phyloP scores from a whole-genome alignment of 1,140 invertebrate genomes.

The Antheraea pernyi region DNA sequence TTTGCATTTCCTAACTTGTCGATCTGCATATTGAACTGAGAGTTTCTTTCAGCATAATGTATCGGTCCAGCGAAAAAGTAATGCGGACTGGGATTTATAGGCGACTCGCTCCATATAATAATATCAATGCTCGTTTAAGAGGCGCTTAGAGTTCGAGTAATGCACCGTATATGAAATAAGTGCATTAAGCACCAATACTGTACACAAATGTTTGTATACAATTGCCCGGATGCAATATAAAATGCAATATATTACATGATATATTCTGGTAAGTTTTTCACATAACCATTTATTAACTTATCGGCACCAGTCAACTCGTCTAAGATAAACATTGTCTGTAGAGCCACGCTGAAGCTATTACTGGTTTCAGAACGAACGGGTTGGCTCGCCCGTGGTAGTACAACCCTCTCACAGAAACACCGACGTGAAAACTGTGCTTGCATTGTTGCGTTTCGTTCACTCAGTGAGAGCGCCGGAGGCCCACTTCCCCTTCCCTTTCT shows the following conservation, averaged over 20 bases:
- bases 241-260: background rate
- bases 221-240: background rate
- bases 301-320: background rate
- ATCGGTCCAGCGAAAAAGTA: constrained; percentile 33
- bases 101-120: constrained; percentile 28
- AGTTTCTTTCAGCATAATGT: constrained; percentile 24
- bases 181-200: constrained; percentile 19
- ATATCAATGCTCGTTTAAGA: constrained; percentile 31
- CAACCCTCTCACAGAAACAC: too few relatives aligned
- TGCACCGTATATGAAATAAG: constrained; percentile 18
- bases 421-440: too few relatives aligned
- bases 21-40: constrained; percentile 22
- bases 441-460: too few relatives aligned
- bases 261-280: background rate
- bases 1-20: constrained; percentile 17
- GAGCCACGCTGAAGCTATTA: too few relatives aligned
- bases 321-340: too few relatives aligned
- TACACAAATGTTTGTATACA: constrained; percentile 2
- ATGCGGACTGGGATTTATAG: constrained; percentile 39
- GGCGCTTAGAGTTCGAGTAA: constrained; percentile 17
- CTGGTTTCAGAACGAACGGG: too few relatives aligned
- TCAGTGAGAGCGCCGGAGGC: too few relatives aligned
- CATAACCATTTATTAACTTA: background rate
- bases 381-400: too few relatives aligned
- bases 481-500: too few relatives aligned